A percentile compares a stretch with the other conserved stretches of the same genome.
These are phyloP conservation scores for Drosophila biarmipes DNA, from an alignment of 1,140 invertebrate species.

Conservation along the genomic window DNA sequence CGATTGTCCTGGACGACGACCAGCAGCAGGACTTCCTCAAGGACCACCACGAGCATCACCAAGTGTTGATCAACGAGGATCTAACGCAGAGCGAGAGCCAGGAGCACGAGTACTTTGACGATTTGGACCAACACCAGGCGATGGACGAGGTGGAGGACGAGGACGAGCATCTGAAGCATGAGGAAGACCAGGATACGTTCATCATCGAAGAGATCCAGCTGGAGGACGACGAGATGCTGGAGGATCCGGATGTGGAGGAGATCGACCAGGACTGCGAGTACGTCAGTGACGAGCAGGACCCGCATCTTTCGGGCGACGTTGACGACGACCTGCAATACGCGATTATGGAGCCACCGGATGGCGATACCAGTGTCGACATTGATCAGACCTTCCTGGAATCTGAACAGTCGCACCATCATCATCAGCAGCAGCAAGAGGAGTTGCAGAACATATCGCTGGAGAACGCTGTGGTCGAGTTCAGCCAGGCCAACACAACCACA, in stretches of 20 bases:
- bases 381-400: conserved; percentile 68
- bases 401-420: conserved; percentile 37
- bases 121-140: conserved; percentile 49
- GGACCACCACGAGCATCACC: conserved; percentile 62
- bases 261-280: conserved; percentile 71
- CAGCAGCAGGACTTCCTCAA: conserved; percentile 74
- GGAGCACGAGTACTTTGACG: conserved; percentile 71
- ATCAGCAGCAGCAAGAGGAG: conserved; percentile 53
- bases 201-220: conserved; percentile 82
- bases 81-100: conserved; percentile 70
- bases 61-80: conserved; percentile 72
- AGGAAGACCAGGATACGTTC: conserved; percentile 73
- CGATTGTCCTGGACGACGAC: conserved; percentile 78
- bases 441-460: conserved; percentile 64
- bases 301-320: conserved; percentile 55
- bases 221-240: conserved; percentile 77
- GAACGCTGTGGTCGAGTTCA: conserved; percentile 70
- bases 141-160: conserved; percentile 52
- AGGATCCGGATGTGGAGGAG: conserved; percentile 62
- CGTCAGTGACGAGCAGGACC: conserved; percentile 68
- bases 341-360: conserved; percentile 70
- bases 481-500: conserved; percentile 47
- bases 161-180: conserved; percentile 25
- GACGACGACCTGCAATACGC: conserved; percentile 76
- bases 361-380: conserved; percentile 66